These are phyloP conservation scores for Eutrigla gurnardus DNA, from an alignment of 2,797 vertebrate species.

Conservation along the genomic window DNA sequence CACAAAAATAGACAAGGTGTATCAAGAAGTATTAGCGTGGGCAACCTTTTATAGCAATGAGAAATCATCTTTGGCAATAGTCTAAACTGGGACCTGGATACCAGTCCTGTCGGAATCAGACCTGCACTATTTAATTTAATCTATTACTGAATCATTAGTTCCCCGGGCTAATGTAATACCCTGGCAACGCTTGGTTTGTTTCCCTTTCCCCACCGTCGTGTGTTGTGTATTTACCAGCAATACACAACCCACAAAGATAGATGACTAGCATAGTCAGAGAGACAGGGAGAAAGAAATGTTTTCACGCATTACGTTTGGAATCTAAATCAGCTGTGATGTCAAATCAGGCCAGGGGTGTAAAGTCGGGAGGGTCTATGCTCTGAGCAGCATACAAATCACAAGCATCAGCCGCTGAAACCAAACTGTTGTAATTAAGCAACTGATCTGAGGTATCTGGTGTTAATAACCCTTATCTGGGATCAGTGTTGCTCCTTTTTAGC, in stretches of 20 bases:
- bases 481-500: background rate
- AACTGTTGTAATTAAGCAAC: slow-evolving; percentile 7
- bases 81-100: background rate
- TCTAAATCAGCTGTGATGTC: background rate
- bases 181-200: background rate
- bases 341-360: background rate
- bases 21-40: background rate
- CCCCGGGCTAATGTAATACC: background rate
- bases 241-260: background rate
- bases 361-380: background rate
- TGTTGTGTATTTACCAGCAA: background rate
- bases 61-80: slow-evolving; percentile 2
- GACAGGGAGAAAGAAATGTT: background rate
- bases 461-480: slow-evolving; percentile 15
- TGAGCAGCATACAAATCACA: background rate
- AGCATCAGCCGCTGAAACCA: background rate
- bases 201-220: background rate
- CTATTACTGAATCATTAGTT: background rate
- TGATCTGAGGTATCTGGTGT: background rate
- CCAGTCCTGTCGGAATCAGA: background rate
- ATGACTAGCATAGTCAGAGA: background rate
- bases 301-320: background rate
- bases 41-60: background rate
- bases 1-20: background rate
- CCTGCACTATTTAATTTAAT: background rate